phyloP scores from a whole-genome alignment of 35 echinoderm and acorn worm genomes.

The Diadema setosum region DNA sequence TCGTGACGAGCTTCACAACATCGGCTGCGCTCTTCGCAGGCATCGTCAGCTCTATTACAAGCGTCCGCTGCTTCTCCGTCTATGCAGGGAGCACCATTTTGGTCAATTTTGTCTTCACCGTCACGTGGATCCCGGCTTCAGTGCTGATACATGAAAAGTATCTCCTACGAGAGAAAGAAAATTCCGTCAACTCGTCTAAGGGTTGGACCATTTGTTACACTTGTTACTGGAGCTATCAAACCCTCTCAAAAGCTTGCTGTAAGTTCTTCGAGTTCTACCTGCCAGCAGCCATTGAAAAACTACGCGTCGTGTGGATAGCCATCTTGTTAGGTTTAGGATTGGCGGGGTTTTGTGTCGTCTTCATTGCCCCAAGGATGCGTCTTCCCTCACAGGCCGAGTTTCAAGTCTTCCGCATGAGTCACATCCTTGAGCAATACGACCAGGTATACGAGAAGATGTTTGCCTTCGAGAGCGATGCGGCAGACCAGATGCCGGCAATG shows the following conservation, averaged over 20 bases:
- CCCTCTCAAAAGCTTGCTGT: neutral
- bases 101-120: constrained; percentile 74
- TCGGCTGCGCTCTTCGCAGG: constrained; percentile 65
- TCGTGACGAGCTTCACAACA: constrained; percentile 90
- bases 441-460: constrained; percentile 22
- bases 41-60: constrained; percentile 48
- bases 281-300: constrained; percentile 15
- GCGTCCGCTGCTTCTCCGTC: constrained; percentile 65
- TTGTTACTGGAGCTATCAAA: neutral
- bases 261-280: constrained; percentile 34
- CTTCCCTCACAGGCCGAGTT: constrained; percentile 43
- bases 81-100: constrained; percentile 70
- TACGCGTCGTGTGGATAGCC: constrained; percentile 53
- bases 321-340: constrained; percentile 26
- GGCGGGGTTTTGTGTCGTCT: constrained; percentile 28
- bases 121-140: constrained; percentile 81
- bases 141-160: constrained; percentile 77
- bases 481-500: neutral
- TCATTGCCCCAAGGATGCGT: constrained; percentile 23
- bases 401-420: constrained; percentile 31
- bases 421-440: constrained; percentile 59
- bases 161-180: neutral
- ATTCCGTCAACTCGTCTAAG: neutral
- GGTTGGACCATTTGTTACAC: neutral
- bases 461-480: constrained; percentile 38